Base-by-base conservation (phyloP, 2,888 invertebrate species). In the Scaptomyza reducta region DNA sequence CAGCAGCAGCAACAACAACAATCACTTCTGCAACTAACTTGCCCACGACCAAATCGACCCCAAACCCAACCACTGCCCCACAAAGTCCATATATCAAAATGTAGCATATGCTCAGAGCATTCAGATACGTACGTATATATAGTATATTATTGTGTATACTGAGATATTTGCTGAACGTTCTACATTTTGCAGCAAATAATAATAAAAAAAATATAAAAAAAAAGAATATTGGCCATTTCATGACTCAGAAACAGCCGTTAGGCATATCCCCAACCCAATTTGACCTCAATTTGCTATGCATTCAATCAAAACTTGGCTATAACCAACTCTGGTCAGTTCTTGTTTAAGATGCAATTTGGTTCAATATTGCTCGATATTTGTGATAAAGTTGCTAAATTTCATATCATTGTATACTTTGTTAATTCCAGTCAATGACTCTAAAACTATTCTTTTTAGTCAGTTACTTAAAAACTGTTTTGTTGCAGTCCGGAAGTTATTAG, bases 31-130 rank as follows among this genome's bases (percentile, higher is more conserved):
- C 25, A 46, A 27, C 44, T 42, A 14, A 38, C 22, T 25, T 35
- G 25, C 49, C 58, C 50, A 51, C 53, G 62, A 64, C 70, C 53
- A 42, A 18, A 22, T 40, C 18, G 31, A 33, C 16, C 47, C 13
- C 47, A 38, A 38, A 38, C 40, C 40, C 40, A 18, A 18, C 47
- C 6, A 6, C 49, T 58, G 7, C 38, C 46, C 14, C 65, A 47
- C 67, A 56, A 40, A 22, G 58, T 55, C 62, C 35, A 80, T 79
- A 66, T 74, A 84, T 79, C 81, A 84, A 77, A 76, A 64, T 65
- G 44, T 49, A 29, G 47, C 62, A 68, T 64, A 57, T 70, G 56
- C 55, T 53, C 47, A 18, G 31, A 47, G 47, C 29, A 47, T 47
- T 47, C 18, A 33, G 25, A 46, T 46, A 45, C 18, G 22, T 22